phyloP scores from a whole-genome alignment of 1,140 invertebrate species.

The Trissolcus basalis region DNA sequence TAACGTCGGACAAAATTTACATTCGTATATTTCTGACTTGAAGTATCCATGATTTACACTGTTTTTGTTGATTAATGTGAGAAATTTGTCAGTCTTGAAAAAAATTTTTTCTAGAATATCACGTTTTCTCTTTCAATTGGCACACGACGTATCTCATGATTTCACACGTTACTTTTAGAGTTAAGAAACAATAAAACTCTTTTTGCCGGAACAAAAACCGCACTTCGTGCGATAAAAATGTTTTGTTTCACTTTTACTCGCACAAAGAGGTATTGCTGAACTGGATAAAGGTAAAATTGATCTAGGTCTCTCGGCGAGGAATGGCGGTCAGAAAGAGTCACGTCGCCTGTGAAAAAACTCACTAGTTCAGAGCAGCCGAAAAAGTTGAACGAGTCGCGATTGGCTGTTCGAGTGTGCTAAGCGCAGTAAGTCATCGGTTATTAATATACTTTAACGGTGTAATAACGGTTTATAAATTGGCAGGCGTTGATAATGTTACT shows the following conservation, averaged over 20 bases:
- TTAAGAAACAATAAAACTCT: conserved; percentile 40
- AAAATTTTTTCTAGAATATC: not conserved
- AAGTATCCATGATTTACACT: too few relatives aligned
- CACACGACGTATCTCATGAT: conserved; percentile 19
- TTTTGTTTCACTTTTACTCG: conserved; percentile 52
- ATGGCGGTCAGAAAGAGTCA: conserved; percentile 8
- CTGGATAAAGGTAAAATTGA: conserved; percentile 36
- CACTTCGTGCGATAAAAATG: conserved; percentile 23
- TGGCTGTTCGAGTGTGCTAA: conserved; percentile 9
- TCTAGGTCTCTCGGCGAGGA: conserved; percentile 35
- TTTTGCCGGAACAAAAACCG: conserved; percentile 30
- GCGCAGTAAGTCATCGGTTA: conserved; percentile 19
- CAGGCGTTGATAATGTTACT: conserved; percentile 53
- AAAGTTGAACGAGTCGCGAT: conserved; percentile 29
- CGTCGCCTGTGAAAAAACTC: conserved; percentile 18
- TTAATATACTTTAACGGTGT: conserved; percentile 44
- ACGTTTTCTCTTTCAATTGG: conserved; percentile 26
- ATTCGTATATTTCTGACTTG: too few relatives aligned
- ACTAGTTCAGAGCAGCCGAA: conserved; percentile 33
- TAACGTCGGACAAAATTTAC: too few relatives aligned
- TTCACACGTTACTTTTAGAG: conserved; percentile 40
- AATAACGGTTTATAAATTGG: conserved; percentile 58
- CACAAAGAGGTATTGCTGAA: not conserved
- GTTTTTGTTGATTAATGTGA: too few relatives aligned
- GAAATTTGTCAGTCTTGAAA: too few relatives aligned